These are phyloP conservation scores for Cryptomyrus ogoouensis DNA, from an alignment of 2,113 vertebrate species.

Conservation along the genomic window DNA sequence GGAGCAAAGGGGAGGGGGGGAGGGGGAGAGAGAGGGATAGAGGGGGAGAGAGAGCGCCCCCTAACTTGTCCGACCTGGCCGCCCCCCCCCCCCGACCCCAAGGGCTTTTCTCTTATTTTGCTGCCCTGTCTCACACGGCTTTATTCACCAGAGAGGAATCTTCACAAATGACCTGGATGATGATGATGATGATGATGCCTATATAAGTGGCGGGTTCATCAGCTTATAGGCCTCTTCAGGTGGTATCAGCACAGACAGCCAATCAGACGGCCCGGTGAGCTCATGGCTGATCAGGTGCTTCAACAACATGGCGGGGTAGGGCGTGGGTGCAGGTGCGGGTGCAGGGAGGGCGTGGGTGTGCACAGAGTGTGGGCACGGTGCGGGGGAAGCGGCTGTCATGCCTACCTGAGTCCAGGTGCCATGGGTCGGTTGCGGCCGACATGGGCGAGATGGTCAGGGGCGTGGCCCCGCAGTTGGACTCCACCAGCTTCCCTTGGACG, in stretches of 20 bases:
- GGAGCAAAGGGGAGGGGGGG: no score
- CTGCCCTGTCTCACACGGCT: background rate
- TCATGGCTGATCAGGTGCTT: background rate
- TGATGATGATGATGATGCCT: background rate
- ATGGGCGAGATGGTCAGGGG: conserved; percentile 85
- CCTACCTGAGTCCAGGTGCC: conserved; percentile 76
- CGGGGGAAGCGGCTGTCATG: background rate
- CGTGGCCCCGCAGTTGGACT: conserved; percentile 91
- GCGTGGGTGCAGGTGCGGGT: background rate
- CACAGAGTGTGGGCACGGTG: background rate
- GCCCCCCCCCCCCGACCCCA: background rate
- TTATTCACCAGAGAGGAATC: background rate
- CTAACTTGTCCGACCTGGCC: background rate
- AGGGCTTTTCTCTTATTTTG: background rate
- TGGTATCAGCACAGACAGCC: background rate
- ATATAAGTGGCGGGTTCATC: background rate
- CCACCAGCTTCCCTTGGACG: conserved; percentile 81
- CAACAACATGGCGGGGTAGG: background rate
- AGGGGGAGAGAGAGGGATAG: no score
- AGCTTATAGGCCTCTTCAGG: background rate
- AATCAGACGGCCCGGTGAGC: background rate
- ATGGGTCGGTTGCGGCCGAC: conserved; percentile 79
- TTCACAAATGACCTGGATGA: background rate
- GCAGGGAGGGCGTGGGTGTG: background rate
- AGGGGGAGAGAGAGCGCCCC: no score